phyloP scores from a whole-genome alignment of 2,113 vertebrate genomes.

The Oryzias woworae region DNA sequence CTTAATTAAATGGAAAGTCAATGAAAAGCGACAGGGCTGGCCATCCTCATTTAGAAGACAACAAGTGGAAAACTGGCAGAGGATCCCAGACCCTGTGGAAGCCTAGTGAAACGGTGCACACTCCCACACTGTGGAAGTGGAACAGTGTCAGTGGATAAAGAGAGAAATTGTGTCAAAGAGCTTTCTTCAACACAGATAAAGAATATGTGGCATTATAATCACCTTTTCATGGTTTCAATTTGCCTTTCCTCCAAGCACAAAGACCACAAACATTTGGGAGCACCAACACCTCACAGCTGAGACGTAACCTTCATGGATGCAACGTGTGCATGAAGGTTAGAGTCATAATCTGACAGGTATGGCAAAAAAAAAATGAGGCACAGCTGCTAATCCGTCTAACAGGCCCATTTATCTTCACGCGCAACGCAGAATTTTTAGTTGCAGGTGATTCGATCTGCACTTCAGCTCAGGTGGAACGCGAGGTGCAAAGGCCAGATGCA shows the following conservation, averaged over 20 bases:
- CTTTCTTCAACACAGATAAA: slow-evolving; percentile 6
- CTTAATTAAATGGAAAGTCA: slow-evolving; percentile 58
- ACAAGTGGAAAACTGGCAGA: slow-evolving; percentile 57
- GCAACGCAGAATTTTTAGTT: slow-evolving; percentile 7
- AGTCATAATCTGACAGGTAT: slow-evolving; percentile 8
- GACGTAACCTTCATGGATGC: not conserved
- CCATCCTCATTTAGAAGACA: slow-evolving; percentile 65
- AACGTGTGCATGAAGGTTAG: not conserved
- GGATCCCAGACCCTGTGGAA: slow-evolving; percentile 46
- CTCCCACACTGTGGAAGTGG: slow-evolving; percentile 43
- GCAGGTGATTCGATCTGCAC: slow-evolving; percentile 30
- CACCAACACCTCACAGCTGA: not conserved
- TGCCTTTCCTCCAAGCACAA: not conserved
- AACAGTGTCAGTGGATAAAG: slow-evolving; percentile 13
- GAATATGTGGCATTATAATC: not conserved
- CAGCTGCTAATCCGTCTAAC: slow-evolving; percentile 7
- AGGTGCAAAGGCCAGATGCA: slow-evolving; percentile 20
- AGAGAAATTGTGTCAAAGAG: slow-evolving; percentile 18
- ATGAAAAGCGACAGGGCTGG: slow-evolving; percentile 62
- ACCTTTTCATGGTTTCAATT: not conserved
- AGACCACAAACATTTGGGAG: not conserved
- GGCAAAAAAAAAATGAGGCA: not conserved
- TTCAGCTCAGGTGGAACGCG: slow-evolving; percentile 34
- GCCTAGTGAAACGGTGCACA: slow-evolving; percentile 58
- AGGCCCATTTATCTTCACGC: slow-evolving; percentile 11